phyloP scores from a whole-genome alignment of 2,888 invertebrate genomes.

The Apocheima hispidaria region DNA sequence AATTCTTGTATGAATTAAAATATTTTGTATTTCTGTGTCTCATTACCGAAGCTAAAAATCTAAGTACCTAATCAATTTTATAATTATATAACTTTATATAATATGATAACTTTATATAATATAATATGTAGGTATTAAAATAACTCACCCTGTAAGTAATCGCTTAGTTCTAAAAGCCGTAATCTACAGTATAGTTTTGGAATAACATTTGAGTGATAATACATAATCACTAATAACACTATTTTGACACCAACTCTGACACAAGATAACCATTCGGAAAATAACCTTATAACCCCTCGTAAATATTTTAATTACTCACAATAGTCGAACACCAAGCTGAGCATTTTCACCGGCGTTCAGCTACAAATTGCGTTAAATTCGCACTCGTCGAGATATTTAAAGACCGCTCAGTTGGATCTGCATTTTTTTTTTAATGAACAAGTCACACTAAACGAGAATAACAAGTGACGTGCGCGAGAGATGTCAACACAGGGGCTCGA shows the following conservation, averaged over 20 bases:
- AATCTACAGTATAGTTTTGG: neutral
- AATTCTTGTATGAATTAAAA: no score
- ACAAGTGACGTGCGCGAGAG: constrained; percentile 37
- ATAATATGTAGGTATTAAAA: no score
- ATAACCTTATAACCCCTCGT: constrained; percentile 1
- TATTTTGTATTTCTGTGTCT: no score
- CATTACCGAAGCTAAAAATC: no score
- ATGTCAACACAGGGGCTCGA: constrained; percentile 40
- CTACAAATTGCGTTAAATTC: constrained; percentile 24
- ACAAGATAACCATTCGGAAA: neutral
- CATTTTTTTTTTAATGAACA: constrained; percentile 22
- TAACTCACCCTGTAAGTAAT: no score
- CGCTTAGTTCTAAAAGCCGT: neutral
- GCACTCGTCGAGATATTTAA: constrained; percentile 24
- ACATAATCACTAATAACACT: neutral
- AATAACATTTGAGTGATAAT: neutral
- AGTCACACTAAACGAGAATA: constrained; percentile 33
- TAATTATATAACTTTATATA: no score
- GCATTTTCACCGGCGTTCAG: constrained; percentile 35
- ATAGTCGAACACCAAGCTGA: constrained; percentile 24
- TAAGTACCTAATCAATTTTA: no score
- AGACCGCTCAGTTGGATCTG: constrained; percentile 16
- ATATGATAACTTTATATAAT: no score
- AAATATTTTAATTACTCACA: constrained; percentile 29
- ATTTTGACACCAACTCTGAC: constrained; percentile 8